A percentile compares a stretch with the other conserved stretches of the same genome.
Conservation (phyloP, 2,888 invertebrate species). For the Drosophila incognita region DNA sequence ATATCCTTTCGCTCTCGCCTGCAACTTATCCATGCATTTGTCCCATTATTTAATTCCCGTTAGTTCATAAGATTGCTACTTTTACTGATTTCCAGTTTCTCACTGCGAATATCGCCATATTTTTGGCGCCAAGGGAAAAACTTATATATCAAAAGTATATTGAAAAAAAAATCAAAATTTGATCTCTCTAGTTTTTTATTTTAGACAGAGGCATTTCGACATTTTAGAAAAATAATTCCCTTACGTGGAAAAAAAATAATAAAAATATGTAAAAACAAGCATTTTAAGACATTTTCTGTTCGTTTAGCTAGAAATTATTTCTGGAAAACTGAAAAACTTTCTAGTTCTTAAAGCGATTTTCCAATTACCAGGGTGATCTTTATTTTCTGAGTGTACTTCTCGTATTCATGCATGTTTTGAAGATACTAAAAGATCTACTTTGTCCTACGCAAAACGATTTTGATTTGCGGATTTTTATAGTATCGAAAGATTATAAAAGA, state of each 20-base stretch:
- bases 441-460: background rate
- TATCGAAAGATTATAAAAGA: background rate
- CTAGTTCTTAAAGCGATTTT: background rate
- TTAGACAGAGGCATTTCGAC: background rate
- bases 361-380: background rate
- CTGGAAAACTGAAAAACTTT: background rate
- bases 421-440: background rate
- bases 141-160: background rate
- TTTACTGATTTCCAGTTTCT: background rate
- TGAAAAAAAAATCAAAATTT: background rate
- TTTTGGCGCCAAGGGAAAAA: background rate
- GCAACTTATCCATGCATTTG: background rate
- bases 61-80: background rate
- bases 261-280: no score
- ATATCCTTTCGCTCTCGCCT: conserved; percentile 6
- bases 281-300: no score
- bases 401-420: background rate
- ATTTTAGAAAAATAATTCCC: background rate
- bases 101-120: background rate
- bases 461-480: background rate
- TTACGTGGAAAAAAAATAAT: background rate
- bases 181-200: background rate
- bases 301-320: background rate
- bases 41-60: background rate
- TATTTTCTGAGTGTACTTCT: background rate